Percentiles rank a stretch among this genome's conserved stretches.
Conservation (phyloP, 2,888 invertebrate genomes). For the Empis livida region DNA sequence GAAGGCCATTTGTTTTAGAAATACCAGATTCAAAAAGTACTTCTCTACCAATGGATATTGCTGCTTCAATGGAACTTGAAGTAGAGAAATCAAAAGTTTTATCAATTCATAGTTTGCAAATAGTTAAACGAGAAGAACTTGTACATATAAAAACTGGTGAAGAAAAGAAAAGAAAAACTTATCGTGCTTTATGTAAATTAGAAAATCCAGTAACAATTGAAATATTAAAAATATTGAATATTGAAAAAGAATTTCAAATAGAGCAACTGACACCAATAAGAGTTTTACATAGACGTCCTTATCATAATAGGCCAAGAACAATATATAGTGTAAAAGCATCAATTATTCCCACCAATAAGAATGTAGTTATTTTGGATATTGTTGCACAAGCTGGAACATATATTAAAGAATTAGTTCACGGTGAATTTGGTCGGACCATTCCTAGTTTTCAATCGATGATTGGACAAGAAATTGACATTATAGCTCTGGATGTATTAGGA, state of each 20-base stretch:
- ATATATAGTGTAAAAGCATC: conserved; percentile 53
- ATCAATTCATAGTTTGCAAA: conserved; percentile 49
- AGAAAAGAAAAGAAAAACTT: conserved; percentile 75
- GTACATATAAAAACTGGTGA: conserved; percentile 70
- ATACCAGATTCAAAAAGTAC: conserved; percentile 52
- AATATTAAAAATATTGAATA: conserved; percentile 39
- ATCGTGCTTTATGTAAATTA: conserved; percentile 62
- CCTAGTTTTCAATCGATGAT: conserved; percentile 64
- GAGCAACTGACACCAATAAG: conserved; percentile 80
- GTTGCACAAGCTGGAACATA: conserved; percentile 89
- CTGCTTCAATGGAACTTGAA: conserved; percentile 42
- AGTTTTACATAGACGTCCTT: conserved; percentile 74
- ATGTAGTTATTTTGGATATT: conserved; percentile 48
- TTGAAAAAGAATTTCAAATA: conserved; percentile 40
- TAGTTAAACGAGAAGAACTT: conserved; percentile 54
- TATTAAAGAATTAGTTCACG: conserved; percentile 94
- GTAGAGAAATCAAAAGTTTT: conserved; percentile 42
- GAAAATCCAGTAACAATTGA: conserved; percentile 36
- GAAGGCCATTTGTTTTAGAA: conserved; percentile 88
- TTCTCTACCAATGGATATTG: conserved; percentile 38
- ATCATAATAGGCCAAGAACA: conserved; percentile 51
- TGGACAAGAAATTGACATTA: conserved; percentile 62
- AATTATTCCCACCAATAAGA: conserved; percentile 36
- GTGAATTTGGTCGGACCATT: conserved; percentile 80
- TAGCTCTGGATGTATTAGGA: conserved; percentile 77